Percentiles rank a stretch among this genome's conserved stretches.
Conservation (phyloP, 2,888 invertebrate species). For the Odontomyia ornata region DNA sequence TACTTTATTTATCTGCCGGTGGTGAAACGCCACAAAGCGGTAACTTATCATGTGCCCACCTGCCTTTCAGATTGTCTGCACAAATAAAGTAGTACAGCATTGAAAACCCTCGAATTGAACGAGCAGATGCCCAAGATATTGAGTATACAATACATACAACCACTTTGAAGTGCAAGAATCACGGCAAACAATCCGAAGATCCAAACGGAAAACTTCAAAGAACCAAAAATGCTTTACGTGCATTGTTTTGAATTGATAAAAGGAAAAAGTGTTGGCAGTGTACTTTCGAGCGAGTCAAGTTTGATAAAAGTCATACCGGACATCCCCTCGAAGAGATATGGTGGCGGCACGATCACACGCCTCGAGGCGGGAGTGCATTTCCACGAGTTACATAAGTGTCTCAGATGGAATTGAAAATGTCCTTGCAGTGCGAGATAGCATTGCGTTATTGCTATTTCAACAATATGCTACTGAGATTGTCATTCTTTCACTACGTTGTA, state of each 20-base stretch:
- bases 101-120: background rate
- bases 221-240: background rate
- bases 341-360: conserved; percentile 12
- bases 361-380: background rate
- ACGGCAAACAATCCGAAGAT: background rate
- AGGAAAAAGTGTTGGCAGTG: background rate
- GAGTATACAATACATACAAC: background rate
- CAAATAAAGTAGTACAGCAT: background rate
- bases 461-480: no score
- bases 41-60: background rate
- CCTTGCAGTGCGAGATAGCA: background rate
- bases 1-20: no score
- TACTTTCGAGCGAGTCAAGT: background rate
- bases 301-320: conserved; percentile 18
- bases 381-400: no score
- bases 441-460: no score
- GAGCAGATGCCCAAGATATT: background rate
- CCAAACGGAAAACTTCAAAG: conserved; percentile 20
- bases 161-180: background rate
- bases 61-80: background rate
- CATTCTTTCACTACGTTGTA: no score
- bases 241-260: conserved; percentile 30
- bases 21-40: background rate
- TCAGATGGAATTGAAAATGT: background rate
- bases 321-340: background rate